Conservation (phyloP, 1,140 invertebrate genomes). For the Diabrotica undecimpunctata region DNA sequence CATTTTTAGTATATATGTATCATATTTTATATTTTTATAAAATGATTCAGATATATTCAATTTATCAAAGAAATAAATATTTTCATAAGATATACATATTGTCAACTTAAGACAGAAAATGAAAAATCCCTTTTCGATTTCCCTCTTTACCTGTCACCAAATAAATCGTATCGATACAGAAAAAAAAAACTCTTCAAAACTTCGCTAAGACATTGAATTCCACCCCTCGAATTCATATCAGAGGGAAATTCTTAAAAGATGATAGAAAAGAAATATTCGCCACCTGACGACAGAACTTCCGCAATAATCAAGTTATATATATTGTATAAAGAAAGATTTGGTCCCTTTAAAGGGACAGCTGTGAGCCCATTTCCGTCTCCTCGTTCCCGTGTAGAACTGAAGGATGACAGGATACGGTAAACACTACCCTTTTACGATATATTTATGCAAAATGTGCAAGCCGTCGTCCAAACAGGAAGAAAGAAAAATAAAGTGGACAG, state of each 20-base stretch:
- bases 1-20: too few species aligned
- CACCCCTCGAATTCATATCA: constrained; percentile 5
- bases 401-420: constrained; percentile 12
- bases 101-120: too few species aligned
- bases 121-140: not conserved
- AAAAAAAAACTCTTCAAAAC: constrained; percentile 5
- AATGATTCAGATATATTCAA: too few species aligned
- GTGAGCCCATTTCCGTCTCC: constrained; percentile 8
- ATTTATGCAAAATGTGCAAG: constrained; percentile 20
- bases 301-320: constrained; percentile 19
- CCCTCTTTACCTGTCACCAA: constrained; percentile 3
- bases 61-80: too few species aligned
- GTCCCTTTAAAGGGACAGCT: constrained; percentile 7
- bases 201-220: constrained; percentile 1
- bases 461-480: constrained; percentile 13
- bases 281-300: constrained; percentile 11
- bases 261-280: constrained; percentile 14
- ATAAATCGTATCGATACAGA: constrained; percentile 1
- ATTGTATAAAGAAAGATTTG: constrained; percentile 4
- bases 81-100: too few species aligned
- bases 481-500: constrained; percentile 12
- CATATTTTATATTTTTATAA: too few species aligned
- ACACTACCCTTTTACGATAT: constrained; percentile 17
- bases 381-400: not conserved
- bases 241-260: constrained; percentile 8